Evolutionary conservation across 2,888 invertebrate genomes (phyloP).

Genomic region (Tanaodytes sp.): DNA sequence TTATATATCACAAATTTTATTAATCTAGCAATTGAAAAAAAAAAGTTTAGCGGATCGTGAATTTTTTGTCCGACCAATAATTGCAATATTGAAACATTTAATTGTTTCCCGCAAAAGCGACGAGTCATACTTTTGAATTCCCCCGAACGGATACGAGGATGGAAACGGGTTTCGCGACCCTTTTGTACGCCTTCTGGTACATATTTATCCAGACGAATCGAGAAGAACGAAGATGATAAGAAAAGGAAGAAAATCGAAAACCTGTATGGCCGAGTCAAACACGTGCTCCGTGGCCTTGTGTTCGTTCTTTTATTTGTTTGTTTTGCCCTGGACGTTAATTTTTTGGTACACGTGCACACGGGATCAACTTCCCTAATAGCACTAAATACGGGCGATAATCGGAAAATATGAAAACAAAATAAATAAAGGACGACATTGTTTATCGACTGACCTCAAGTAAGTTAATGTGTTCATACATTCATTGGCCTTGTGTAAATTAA

Average conservation of each 20-base stretch:
- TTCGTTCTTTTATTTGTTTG: slow-evolving; percentile 38
- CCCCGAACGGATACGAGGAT: slow-evolving; percentile 20
- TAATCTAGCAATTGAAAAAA: no score
- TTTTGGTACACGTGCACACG: slow-evolving; percentile 26
- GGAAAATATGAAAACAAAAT: no score
- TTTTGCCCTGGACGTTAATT: slow-evolving; percentile 16
- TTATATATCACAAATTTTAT: no score
- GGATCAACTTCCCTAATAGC: slow-evolving; percentile 1
- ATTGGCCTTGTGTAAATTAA: no score
- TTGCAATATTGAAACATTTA: no score
- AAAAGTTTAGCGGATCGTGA: no score
- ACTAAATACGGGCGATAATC: no score
- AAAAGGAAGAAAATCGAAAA: slow-evolving; percentile 38
- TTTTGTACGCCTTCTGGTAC: slow-evolving; percentile 21
- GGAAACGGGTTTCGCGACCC: slow-evolving; percentile 33
- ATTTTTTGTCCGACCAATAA: no score
- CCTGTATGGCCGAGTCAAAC: slow-evolving; percentile 37
- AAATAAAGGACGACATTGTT: no score
- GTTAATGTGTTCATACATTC: no score
- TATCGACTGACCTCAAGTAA: no score
- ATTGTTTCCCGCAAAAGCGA: no score
- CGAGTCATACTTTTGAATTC: slow-evolving; percentile 26
- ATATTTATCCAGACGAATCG: slow-evolving; percentile 38
- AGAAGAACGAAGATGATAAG: slow-evolving; percentile 37
- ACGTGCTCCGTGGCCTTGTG: slow-evolving; percentile 45